Conservation (phyloP, 92 coral and sea anemone species). For the Porites divaricata region DNA sequence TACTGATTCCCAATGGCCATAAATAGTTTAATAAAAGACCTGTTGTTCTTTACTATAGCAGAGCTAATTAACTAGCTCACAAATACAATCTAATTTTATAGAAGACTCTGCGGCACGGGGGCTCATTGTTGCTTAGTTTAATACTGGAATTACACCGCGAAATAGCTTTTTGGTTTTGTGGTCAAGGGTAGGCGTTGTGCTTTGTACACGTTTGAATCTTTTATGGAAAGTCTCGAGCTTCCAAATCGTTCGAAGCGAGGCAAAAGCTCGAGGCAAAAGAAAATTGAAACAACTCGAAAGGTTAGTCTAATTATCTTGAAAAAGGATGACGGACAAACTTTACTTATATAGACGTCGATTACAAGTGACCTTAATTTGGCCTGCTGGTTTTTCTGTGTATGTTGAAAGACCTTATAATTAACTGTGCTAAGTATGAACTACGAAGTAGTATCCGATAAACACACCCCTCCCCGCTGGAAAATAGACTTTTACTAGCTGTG, state of each 20-base stretch:
- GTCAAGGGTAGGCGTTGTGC: neutral
- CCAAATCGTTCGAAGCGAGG: slow-evolving; percentile 1
- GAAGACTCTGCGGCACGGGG: neutral
- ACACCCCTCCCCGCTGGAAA: neutral
- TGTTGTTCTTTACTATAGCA: neutral
- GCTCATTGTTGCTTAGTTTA: neutral
- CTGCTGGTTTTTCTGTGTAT: too few species aligned
- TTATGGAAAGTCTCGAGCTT: slow-evolving; percentile 17
- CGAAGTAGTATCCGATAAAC: neutral
- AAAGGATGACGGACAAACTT: neutral
- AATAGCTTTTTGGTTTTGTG: neutral
- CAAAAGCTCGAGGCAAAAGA: neutral
- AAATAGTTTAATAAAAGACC: neutral
- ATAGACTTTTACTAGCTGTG: neutral
- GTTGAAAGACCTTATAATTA: too few species aligned
- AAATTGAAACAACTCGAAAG: neutral
- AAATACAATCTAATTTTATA: neutral
- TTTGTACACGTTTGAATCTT: neutral
- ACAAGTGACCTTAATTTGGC: too few species aligned
- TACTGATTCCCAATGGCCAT: neutral
- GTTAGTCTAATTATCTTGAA: neutral
- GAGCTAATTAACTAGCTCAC: neutral
- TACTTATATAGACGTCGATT: too few species aligned
- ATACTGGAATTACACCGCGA: neutral
- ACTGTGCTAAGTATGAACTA: too few species aligned